These are phyloP conservation scores for Arion vulgaris DNA, from an alignment of 1,140 invertebrate species.

Conservation along the genomic window DNA sequence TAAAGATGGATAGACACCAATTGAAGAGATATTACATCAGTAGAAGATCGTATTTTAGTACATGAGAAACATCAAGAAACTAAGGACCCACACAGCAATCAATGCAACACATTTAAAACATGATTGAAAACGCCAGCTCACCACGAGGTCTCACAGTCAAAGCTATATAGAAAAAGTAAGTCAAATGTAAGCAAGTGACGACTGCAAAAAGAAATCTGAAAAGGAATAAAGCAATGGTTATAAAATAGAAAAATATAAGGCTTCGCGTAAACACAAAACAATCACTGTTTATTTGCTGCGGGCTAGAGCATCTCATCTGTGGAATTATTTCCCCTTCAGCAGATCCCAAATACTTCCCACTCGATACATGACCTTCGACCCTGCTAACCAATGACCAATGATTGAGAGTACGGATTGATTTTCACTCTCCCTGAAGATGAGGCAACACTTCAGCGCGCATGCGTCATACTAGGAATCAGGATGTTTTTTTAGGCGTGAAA, in stretches of 20 bases:
- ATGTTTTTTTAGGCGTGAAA: not conserved
- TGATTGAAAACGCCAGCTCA: too few relatives aligned
- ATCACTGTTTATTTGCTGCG: too few relatives aligned
- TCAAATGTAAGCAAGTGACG: too few relatives aligned
- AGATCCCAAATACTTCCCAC: not conserved
- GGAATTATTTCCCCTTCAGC: not conserved
- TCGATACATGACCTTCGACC: conserved; percentile 10
- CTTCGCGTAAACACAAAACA: not conserved
- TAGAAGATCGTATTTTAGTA: too few relatives aligned
- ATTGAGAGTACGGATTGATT: conserved; percentile 23
- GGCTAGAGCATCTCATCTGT: not conserved
- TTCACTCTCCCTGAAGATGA: not conserved
- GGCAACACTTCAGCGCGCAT: not conserved
- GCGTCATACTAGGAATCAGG: not conserved
- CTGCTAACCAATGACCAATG: conserved; percentile 7
- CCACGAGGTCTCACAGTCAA: too few relatives aligned
- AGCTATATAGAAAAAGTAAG: too few relatives aligned
- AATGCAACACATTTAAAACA: too few relatives aligned
- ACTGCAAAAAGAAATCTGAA: too few relatives aligned
- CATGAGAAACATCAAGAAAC: too few relatives aligned
- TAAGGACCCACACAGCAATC: too few relatives aligned
- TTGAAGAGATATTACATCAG: too few relatives aligned
- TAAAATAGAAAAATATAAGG: not conserved
- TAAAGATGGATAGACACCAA: too few relatives aligned
- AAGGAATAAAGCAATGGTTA: not conserved